Base-by-base conservation (phyloP, 2,888 invertebrate species). In the Microchrysa polita region DNA sequence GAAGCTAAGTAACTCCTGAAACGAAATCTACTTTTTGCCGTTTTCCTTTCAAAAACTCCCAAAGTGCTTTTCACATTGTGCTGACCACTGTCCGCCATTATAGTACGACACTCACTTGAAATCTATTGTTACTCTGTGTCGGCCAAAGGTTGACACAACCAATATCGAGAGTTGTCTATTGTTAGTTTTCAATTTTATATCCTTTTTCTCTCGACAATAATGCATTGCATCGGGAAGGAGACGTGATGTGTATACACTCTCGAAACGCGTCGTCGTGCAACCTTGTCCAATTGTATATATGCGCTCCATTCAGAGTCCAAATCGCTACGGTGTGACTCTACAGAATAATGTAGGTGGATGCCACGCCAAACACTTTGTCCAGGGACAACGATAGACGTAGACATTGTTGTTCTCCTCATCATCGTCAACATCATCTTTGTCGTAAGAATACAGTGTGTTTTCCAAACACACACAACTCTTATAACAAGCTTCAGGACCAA, bases 121-220 rank as follows among this genome's bases (percentile, higher is more conserved):
- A 12, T 61, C 61, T 16, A 61, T 61, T 61, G 61, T 61, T 61
- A 40, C 40, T n/a, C n/a, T 40, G 40, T 18, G 27, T 34, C 27
- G 27, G 18, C 16, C 40, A 61, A 61, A 61, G 61, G 61, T 61
- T 61, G 61, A 40, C 23, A 27, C 10, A 61, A 61, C 61, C 61
- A 40, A 61, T 61, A 18, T 16, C 23, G 27, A n/a, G 40, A 22
- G 34, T 16, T 59, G 14, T 61, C 61, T 40, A 27, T 61, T 61
- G 61, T 61, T 61, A 40, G 40, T 61, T 61, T 61, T 61, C 61
- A 61, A 61, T 61, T 61, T 61, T 61, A 16, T 61, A 61, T 61
- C 61, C 34, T 61, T 34, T 61, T 34, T 34, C n/a, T n/a, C n/a
- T n/a, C 1, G 27, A 40, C 61, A 5, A 61, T 42, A 61, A 61